These are phyloP conservation scores for Anagrus nilaparvatae DNA, from an alignment of 1,140 invertebrate species.

Conservation along the genomic window DNA sequence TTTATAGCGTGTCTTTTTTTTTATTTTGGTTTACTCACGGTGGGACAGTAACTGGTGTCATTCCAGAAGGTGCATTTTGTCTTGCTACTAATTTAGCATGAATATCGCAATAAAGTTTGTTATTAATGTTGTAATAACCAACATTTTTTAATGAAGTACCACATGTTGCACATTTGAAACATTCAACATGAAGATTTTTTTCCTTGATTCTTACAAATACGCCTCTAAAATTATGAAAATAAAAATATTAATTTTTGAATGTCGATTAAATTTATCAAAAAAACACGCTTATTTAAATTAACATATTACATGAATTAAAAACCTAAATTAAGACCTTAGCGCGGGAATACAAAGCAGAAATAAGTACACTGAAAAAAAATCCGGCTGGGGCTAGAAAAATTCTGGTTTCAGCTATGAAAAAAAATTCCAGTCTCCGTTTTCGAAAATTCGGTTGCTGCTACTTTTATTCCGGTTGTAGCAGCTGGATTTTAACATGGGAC, in stretches of 20 bases:
- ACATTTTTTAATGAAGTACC: constrained; percentile 91
- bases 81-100: constrained; percentile 84
- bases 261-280: too few species aligned
- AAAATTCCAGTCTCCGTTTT: too few species aligned
- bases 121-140: constrained; percentile 91
- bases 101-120: constrained; percentile 92
- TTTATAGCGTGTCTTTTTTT: neutral
- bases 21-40: constrained; percentile 52
- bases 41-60: constrained; percentile 68
- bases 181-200: constrained; percentile 91
- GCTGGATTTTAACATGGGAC: too few species aligned
- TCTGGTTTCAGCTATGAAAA: too few species aligned
- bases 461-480: too few species aligned
- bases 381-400: too few species aligned
- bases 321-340: too few species aligned
- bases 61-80: constrained; percentile 61
- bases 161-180: constrained; percentile 94
- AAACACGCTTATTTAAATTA: too few species aligned
- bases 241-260: constrained; percentile 15
- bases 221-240: constrained; percentile 53
- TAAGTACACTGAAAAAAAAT: too few species aligned
- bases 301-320: too few species aligned
- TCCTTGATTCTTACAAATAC: constrained; percentile 95
- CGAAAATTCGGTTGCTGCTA: too few species aligned
- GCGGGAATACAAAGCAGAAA: too few species aligned